Base-by-base conservation (phyloP, 2,113 vertebrate species). In the Gnathonemus longibarbis region DNA sequence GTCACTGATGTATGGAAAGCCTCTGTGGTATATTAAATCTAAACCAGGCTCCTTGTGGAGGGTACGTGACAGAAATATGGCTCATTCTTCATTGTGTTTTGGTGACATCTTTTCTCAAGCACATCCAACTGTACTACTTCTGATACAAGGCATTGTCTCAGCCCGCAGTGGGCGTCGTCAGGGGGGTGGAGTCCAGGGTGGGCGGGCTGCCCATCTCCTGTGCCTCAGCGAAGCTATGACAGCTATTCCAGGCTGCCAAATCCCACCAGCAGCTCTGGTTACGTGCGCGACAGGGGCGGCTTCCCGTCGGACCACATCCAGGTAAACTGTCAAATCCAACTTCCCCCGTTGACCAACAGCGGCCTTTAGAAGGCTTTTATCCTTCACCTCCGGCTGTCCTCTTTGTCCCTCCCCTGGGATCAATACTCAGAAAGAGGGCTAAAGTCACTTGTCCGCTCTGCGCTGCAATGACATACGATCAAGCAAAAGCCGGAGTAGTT, bases 321-420 rank as follows among this genome's bases (percentile, higher is more conserved):
- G 94, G 93, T 94, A 92, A 94, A 94, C 93, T 94, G 93, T 94
- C 91, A 92, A 94, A 93, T 90, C 77, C 90, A 88, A 92, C 92
- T 95, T 95, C 93, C 93, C 92, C 89, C 77, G 27, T 6, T 66
- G n/a, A 85, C 58, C 89, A n/a, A 84, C 89, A 80, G 50, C 27
- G 31, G 88, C 90, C 80, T 92, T 88, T 93, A 90, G 88, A 90
- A 91, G 88, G 91, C 89, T 87, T 90, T 92, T 91, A 90, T 91
- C 35, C 88, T 52, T 80, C 77, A 24, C 90, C 52, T 87, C 86
- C 84, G 19, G 46, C 50, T 10, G 13, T 80, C 46, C 91, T 50
- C n/a, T 86, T 89, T 77, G 89, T 87, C 58, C 84, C 84, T 10
- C 83, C 52, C 87, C 56, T n/a, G 35, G 50, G 31, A 52, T 89